Percentiles rank a stretch among this genome's conserved stretches.
phyloP scores from a whole-genome alignment of 2,113 vertebrate species.

The Cyanoderma ruficeps region DNA sequence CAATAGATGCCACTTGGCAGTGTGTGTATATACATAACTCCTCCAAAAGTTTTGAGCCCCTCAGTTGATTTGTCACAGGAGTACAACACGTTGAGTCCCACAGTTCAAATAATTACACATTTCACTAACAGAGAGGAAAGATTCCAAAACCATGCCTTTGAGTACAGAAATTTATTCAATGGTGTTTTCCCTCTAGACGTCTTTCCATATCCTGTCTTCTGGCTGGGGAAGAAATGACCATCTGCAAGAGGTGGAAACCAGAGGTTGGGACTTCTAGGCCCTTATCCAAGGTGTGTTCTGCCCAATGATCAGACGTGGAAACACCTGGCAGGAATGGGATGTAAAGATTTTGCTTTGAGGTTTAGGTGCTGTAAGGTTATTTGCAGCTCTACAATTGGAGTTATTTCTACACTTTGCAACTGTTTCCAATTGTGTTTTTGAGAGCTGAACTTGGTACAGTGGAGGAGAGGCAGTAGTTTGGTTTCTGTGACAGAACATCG shows the following conservation, averaged over 20 bases:
- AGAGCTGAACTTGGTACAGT: background rate
- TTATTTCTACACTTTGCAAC: background rate
- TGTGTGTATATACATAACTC: background rate
- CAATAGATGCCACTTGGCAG: background rate
- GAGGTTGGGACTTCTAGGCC: background rate
- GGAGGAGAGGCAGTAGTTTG: background rate
- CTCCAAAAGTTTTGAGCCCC: background rate
- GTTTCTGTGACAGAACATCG: background rate
- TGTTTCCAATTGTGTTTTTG: background rate
- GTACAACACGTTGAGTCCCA: background rate
- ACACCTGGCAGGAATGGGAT: background rate
- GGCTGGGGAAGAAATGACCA: background rate
- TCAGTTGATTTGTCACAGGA: background rate
- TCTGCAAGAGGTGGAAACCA: background rate
- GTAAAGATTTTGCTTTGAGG: background rate
- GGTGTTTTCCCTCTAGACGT: background rate
- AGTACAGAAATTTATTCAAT: background rate
- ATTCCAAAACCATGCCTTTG: background rate
- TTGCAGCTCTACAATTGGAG: background rate
- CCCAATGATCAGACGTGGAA: background rate
- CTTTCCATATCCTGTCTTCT: background rate
- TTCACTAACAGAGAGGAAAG: background rate
- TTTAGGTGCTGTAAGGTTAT: background rate
- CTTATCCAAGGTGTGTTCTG: background rate
- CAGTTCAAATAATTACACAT: background rate